Percentiles rank a stretch among this genome's conserved stretches.
Evolutionary conservation across 2,113 vertebrate species (phyloP).

Genomic region (Pygathrix nemaeus): DNA sequence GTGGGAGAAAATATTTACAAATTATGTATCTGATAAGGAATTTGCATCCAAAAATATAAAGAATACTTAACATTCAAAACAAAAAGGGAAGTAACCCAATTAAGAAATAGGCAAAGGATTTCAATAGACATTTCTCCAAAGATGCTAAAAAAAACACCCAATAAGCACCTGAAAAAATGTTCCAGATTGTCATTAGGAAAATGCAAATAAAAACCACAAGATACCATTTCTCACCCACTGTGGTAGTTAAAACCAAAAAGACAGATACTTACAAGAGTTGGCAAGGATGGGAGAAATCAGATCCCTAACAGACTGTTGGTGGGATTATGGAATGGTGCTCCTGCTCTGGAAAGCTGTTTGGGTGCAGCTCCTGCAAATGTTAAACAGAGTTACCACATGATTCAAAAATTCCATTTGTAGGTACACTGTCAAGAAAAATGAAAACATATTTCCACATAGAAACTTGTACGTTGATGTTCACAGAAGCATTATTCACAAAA

Average conservation of each 20-base stretch:
- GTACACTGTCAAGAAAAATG: neutral
- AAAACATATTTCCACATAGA: neutral
- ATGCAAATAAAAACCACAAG: no score
- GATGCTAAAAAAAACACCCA: neutral
- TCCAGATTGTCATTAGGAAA: no score
- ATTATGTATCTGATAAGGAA: neutral
- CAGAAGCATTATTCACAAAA: neutral
- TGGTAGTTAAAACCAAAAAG: neutral
- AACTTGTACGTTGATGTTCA: neutral
- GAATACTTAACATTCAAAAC: neutral
- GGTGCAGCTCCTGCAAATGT: neutral
- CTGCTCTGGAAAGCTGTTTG: neutral
- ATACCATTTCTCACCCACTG: neutral
- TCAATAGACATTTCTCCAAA: neutral
- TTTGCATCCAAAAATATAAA: neutral
- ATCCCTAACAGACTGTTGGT: neutral
- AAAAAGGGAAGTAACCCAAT: neutral
- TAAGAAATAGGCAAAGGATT: neutral
- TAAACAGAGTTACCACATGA: neutral
- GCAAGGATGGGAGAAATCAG: neutral
- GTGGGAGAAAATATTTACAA: constrained; percentile 13
- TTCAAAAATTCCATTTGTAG: neutral
- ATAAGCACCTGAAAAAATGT: no score
- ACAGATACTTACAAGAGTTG: neutral
- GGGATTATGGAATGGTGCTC: neutral